Base-by-base conservation (phyloP, 2,113 vertebrate species). In the Hepsetus odoe region DNA sequence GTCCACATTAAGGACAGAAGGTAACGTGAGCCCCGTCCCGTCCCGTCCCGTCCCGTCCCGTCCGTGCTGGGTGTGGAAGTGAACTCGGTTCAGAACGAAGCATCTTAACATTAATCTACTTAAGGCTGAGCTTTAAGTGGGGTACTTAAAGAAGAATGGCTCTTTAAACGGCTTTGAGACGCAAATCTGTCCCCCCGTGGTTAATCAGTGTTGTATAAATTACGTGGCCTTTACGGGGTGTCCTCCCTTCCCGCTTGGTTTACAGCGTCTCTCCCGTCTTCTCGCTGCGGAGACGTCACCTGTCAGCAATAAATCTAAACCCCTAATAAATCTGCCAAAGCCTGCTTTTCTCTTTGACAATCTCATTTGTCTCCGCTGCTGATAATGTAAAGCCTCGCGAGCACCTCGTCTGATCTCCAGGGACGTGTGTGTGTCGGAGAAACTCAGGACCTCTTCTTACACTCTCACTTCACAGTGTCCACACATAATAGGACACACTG, bases 311-410 rank as follows among this genome's bases (percentile, higher is more conserved):
- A n/a, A n/a, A n/a, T n/a, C n/a, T n/a, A n/a, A n/a, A n/a, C n/a
- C n/a, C 74, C 80, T 79, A 87, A 84, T 89, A 78, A 85, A 65
- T 76, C 82, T 77, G 82, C 77, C 74, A 67, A 82, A 84, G 75
- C 26, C 72, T 78, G 67, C 73, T 82, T 78, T 26, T 38, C 35
- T 73, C 10, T 70, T 61, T 80, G 58, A 40, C 79, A 82, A 81
- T 85, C 84, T 72, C 69, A 76, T 87, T 82, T 80, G 78, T 81
- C 83, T 83, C 40, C 14, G 44, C 69, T 51, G 56, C 74, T 85
- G 76, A 86, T 81, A 74, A 74, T 55, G 72, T 38, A 49, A 64
- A 72, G 33, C 32, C 18, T 44, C n/a, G 28, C 35, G 62, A 59
- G 16, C 58, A 5, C 40, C 1, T 33, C 13, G 70, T 81, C 66